phyloP scores from a whole-genome alignment of 2,113 vertebrate genomes.

The Panthera leo region DNA sequence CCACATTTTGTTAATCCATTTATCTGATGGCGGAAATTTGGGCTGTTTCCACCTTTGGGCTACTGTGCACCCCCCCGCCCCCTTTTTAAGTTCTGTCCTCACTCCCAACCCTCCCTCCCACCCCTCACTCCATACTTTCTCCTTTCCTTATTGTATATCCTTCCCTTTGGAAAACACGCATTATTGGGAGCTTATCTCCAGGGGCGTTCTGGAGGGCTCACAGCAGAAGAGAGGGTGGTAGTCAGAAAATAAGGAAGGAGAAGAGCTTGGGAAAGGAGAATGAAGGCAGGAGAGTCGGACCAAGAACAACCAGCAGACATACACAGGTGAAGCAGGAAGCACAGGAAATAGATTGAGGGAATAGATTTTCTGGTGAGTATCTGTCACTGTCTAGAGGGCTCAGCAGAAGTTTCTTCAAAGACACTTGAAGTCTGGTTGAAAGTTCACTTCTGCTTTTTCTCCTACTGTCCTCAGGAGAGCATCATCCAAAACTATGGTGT shows the following conservation, averaged over 20 bases:
- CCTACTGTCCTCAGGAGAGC: conserved; percentile 4
- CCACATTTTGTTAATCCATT: background rate
- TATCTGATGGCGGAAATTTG: background rate
- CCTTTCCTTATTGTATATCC: background rate
- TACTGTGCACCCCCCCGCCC: too few species aligned
- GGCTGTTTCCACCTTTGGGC: background rate
- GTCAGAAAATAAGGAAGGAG: background rate
- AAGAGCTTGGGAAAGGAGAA: background rate
- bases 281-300: background rate
- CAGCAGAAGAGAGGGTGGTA: background rate
- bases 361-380: too few species aligned
- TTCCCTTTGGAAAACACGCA: background rate
- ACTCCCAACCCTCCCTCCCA: too few species aligned
- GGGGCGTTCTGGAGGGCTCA: background rate
- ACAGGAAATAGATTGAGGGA: background rate
- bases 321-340: background rate
- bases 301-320: background rate
- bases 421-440: background rate
- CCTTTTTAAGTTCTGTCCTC: background rate
- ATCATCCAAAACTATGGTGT: background rate
- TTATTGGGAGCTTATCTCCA: background rate
- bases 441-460: background rate
- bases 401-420: background rate
- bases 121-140: background rate
- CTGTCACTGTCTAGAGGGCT: background rate